These are phyloP conservation scores for Drosophila lacertosa DNA, from an alignment of 1,140 invertebrate genomes.

Conservation along the genomic window DNA sequence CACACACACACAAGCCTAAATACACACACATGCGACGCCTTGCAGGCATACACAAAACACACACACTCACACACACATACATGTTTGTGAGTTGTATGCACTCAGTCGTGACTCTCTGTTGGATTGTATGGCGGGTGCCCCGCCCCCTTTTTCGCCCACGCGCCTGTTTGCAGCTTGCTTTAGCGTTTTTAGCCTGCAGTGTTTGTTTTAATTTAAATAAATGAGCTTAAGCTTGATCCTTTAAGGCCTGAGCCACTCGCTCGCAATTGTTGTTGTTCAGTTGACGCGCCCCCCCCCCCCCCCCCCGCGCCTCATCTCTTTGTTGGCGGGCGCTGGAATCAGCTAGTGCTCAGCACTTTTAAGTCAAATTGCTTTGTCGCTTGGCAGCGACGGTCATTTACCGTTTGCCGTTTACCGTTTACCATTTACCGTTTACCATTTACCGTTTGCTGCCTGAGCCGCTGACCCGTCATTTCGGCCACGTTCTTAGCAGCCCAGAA, in stretches of 20 bases:
- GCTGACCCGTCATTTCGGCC: slow-evolving; percentile 15
- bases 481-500: slow-evolving; percentile 15
- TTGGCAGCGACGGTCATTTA: slow-evolving; percentile 61
- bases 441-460: slow-evolving; percentile 13
- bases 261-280: slow-evolving; percentile 28
- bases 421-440: slow-evolving; percentile 20
- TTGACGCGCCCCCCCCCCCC: slow-evolving; percentile 38
- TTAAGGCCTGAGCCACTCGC: slow-evolving; percentile 56
- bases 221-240: slow-evolving; percentile 82
- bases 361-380: slow-evolving; percentile 80
- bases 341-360: slow-evolving; percentile 82
- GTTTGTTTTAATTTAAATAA: slow-evolving; percentile 84
- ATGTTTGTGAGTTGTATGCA: slow-evolving; percentile 50
- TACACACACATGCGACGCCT: slow-evolving; percentile 9
- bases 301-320: slow-evolving; percentile 18
- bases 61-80: slow-evolving; percentile 23
- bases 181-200: slow-evolving; percentile 70
- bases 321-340: background rate
- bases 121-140: slow-evolving; percentile 3
- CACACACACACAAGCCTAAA: slow-evolving; percentile 2
- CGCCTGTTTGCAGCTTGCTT: slow-evolving; percentile 4
- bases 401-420: slow-evolving; percentile 1
- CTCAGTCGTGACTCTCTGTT: slow-evolving; percentile 56
- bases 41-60: slow-evolving; percentile 26
- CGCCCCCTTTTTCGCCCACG: background rate